These are phyloP conservation scores for Mola mola DNA, from an alignment of 2,113 vertebrate genomes.

Conservation along the genomic window DNA sequence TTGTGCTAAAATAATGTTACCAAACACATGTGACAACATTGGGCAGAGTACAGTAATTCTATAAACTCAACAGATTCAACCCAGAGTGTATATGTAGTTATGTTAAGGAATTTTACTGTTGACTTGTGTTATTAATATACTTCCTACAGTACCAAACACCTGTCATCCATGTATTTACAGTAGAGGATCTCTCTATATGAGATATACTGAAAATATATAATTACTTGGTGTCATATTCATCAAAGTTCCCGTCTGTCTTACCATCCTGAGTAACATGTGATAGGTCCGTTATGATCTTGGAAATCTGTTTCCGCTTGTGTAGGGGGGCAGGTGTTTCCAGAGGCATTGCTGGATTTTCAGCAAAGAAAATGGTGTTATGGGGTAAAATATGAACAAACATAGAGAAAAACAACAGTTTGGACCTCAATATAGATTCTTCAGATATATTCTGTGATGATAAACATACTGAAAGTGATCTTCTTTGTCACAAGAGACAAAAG, in stretches of 20 bases:
- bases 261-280: conserved; percentile 88
- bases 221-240: conserved; percentile 25
- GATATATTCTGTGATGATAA: not conserved
- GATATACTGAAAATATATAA: not conserved
- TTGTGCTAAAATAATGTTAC: not conserved
- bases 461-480: not conserved
- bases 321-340: conserved; percentile 92
- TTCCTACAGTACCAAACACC: not conserved
- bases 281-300: conserved; percentile 88
- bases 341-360: conserved; percentile 85
- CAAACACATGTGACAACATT: too few species aligned
- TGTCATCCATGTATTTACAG: conserved; percentile 17
- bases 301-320: conserved; percentile 92
- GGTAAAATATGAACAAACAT: not conserved
- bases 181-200: conserved; percentile 1
- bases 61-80: too few species aligned
- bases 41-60: too few species aligned
- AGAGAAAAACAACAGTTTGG: not conserved
- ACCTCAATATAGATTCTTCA: not conserved
- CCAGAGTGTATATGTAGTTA: too few species aligned
- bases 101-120: too few species aligned
- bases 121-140: conserved; percentile 1
- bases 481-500: not conserved
- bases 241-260: conserved; percentile 69
- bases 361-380: conserved; percentile 19